phyloP scores from a whole-genome alignment of 2,797 vertebrate genomes.

The Neoniphon sammara region DNA sequence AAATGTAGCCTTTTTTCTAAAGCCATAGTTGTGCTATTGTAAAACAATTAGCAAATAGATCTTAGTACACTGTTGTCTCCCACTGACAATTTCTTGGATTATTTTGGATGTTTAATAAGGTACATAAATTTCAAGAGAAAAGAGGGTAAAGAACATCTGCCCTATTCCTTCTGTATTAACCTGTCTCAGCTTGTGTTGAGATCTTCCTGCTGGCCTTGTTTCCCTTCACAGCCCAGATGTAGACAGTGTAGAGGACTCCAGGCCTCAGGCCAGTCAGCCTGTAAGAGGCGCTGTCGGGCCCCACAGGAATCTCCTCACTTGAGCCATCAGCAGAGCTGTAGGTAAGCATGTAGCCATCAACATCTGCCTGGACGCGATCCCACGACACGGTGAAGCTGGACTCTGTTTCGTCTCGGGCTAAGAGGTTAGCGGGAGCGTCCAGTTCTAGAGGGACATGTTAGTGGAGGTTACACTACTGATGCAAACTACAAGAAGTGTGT shows the following conservation, averaged over 20 bases:
- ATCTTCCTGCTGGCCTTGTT: constrained; percentile 79
- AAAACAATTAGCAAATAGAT: too few relatives aligned
- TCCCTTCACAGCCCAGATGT: constrained; percentile 85
- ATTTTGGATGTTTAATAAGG: too few relatives aligned
- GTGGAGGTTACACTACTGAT: constrained; percentile 36
- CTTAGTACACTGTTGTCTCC: too few relatives aligned
- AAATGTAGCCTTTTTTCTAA: too few relatives aligned
- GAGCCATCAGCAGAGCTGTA: constrained; percentile 80
- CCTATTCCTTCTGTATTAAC: constrained; percentile 7
- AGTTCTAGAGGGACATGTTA: constrained; percentile 71
- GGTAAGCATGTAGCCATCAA: constrained; percentile 84
- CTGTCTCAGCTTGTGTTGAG: constrained; percentile 71
- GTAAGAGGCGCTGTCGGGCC: constrained; percentile 77
- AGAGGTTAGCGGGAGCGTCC: constrained; percentile 82
- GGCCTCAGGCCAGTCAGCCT: constrained; percentile 81
- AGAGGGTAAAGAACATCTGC: too few relatives aligned
- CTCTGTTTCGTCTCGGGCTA: constrained; percentile 81
- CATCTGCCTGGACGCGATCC: constrained; percentile 80
- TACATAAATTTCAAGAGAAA: too few relatives aligned
- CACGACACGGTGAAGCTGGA: constrained; percentile 83
- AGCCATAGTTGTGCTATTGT: too few relatives aligned
- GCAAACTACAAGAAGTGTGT: constrained; percentile 33
- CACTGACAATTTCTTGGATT: too few relatives aligned
- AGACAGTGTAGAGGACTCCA: constrained; percentile 80
- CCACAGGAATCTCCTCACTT: constrained; percentile 76